Evolutionary conservation across 2,797 vertebrate species (phyloP).

Genomic region (Thunnus albacares): DNA sequence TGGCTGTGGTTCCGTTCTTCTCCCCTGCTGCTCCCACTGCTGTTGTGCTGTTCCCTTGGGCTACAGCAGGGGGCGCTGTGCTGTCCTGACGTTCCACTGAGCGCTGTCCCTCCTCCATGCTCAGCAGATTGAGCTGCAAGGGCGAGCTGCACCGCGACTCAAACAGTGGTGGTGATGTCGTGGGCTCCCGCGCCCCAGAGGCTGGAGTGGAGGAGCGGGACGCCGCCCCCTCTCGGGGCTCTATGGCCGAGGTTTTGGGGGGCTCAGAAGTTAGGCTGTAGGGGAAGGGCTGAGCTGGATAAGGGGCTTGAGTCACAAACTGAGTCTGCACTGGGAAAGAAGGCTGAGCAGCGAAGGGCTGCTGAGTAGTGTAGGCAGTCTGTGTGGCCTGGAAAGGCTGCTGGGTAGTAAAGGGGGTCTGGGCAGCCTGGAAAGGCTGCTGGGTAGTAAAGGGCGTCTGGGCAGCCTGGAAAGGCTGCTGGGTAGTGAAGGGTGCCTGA

Average conservation of each 20-base stretch:
- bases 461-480: slow-evolving; percentile 65
- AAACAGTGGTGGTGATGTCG: slow-evolving; percentile 88
- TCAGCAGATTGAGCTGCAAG: slow-evolving; percentile 93
- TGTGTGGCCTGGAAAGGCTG: slow-evolving; percentile 61
- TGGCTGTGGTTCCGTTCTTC: slow-evolving; percentile 48
- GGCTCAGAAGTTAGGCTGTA: slow-evolving; percentile 76
- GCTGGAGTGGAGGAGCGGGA: slow-evolving; percentile 84
- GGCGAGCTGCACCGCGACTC: slow-evolving; percentile 96
- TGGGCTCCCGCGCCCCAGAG: slow-evolving; percentile 80
- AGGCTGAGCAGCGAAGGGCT: slow-evolving; percentile 73
- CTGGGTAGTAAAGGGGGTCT: slow-evolving; percentile 77
- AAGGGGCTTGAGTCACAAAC: slow-evolving; percentile 79
- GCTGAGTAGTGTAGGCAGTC: slow-evolving; percentile 61
- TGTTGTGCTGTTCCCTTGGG: slow-evolving; percentile 25
- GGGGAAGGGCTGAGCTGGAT: slow-evolving; percentile 80
- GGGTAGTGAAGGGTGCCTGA: slow-evolving; percentile 70
- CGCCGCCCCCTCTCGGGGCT: slow-evolving; percentile 76
- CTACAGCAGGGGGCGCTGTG: slow-evolving; percentile 48
- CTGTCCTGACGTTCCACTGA: slow-evolving; percentile 82
- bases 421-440: slow-evolving; percentile 17
- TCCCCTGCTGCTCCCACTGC: slow-evolving; percentile 38
- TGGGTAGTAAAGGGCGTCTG: slow-evolving; percentile 51
- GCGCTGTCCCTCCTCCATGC: slow-evolving; percentile 93
- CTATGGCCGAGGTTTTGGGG: slow-evolving; percentile 73
- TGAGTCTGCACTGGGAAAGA: slow-evolving; percentile 83